Percentiles rank a stretch among this genome's conserved stretches.
Evolutionary conservation across 2,888 invertebrate genomes (phyloP).

Genomic region (Lithophane socia): DNA sequence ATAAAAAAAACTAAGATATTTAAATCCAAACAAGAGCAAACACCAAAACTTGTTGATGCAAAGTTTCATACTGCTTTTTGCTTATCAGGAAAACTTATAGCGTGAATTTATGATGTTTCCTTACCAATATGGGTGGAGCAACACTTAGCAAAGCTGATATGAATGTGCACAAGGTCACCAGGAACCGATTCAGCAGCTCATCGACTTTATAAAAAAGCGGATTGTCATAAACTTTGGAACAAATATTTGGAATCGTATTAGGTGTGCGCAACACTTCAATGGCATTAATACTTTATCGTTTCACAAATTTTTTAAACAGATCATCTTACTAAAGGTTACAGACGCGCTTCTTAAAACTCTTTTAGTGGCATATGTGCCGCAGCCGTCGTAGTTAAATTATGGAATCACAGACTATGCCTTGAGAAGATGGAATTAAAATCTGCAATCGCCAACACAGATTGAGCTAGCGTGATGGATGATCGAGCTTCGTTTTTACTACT

Average conservation of each 20-base stretch:
- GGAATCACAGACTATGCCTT: background rate
- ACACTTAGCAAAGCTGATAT: slow-evolving; percentile 34
- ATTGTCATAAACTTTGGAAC: slow-evolving; percentile 39
- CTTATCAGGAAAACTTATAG: slow-evolving; percentile 27
- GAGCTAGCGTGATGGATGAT: background rate
- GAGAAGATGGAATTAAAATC: background rate
- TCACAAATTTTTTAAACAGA: background rate
- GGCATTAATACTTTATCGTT: background rate
- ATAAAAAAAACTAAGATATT: slow-evolving; percentile 4
- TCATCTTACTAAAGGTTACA: background rate
- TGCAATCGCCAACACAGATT: background rate
- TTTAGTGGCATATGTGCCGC: background rate
- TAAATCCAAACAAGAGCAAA: slow-evolving; percentile 10
- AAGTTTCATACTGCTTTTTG: slow-evolving; percentile 13
- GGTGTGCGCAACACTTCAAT: slow-evolving; percentile 6
- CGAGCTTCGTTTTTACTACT: background rate
- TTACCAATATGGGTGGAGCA: slow-evolving; percentile 45
- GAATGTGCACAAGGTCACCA: slow-evolving; percentile 52
- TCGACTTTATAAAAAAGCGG: slow-evolving; percentile 54
- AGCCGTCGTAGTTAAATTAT: background rate
- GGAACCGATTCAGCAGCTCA: slow-evolving; percentile 53
- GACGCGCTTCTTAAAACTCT: background rate
- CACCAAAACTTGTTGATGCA: slow-evolving; percentile 6
- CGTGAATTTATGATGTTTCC: slow-evolving; percentile 27
- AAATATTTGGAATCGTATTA: slow-evolving; percentile 54